Evolutionary conservation across 1,140 invertebrate species (phyloP).

Genomic region (Drosophila santomea): DNA sequence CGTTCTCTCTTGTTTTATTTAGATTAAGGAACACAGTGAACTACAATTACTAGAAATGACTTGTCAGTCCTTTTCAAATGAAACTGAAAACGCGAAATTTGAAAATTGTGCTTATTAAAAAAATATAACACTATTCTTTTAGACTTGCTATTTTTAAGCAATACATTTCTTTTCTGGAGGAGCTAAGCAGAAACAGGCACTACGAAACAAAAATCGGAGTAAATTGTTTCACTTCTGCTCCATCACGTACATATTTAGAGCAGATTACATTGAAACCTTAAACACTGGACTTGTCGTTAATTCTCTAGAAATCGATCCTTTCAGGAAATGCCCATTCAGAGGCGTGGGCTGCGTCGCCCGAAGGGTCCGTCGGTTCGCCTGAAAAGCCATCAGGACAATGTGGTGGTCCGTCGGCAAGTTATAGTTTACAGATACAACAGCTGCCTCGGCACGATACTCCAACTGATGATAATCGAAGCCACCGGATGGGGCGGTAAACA

Average conservation of each 20-base stretch:
- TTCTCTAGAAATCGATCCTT: slow-evolving; percentile 7
- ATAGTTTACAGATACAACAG: slow-evolving; percentile 53
- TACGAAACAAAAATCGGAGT: no score
- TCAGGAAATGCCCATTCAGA: slow-evolving; percentile 31
- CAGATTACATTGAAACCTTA: not conserved
- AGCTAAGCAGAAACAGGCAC: no score
- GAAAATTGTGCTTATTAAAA: no score
- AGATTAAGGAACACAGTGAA: no score
- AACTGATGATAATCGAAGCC: slow-evolving; percentile 57
- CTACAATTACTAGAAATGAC: no score
- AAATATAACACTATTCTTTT: no score
- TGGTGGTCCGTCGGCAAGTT: slow-evolving; percentile 32
- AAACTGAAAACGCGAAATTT: no score
- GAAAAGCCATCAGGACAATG: slow-evolving; percentile 64
- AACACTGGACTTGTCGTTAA: not conserved
- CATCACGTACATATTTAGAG: not conserved
- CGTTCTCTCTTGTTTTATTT: no score
- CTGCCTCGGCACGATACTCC: slow-evolving; percentile 31
- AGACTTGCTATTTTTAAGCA: no score
- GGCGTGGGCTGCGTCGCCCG: not conserved
- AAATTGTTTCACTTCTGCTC: no score
- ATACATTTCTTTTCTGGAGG: no score
- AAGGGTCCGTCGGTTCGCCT: not conserved
- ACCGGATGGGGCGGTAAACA: slow-evolving; percentile 19
- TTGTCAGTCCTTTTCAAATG: no score